Evolutionary conservation across 1,140 invertebrate species (phyloP).

Genomic region (Drosophila novamexicana): DNA sequence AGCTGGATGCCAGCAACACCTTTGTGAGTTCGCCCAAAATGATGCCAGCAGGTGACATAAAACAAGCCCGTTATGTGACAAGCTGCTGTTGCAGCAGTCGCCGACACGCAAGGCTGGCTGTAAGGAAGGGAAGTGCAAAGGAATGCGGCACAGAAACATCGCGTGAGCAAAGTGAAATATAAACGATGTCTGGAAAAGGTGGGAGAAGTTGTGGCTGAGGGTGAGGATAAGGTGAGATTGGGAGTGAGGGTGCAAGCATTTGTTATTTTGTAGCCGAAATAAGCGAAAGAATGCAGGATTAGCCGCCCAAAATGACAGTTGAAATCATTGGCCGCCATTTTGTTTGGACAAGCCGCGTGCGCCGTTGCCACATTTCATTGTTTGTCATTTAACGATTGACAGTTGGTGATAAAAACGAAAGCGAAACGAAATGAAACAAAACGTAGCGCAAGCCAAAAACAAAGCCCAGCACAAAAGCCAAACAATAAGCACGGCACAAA

Average conservation of each 20-base stretch:
- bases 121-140: constrained; percentile 23
- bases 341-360: constrained; percentile 30
- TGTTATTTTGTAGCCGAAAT: constrained; percentile 73
- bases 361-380: constrained; percentile 69
- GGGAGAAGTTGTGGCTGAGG: background rate
- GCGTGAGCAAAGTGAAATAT: constrained; percentile 58
- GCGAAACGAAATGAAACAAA: constrained; percentile 32
- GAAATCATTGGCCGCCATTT: constrained; percentile 72
- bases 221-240: background rate
- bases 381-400: constrained; percentile 82
- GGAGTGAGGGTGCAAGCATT: constrained; percentile 50
- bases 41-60: constrained; percentile 69
- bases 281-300: constrained; percentile 69
- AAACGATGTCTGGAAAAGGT: background rate
- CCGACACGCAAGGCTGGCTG: constrained; percentile 64
- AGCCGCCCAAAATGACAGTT: constrained; percentile 60
- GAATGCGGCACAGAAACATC: constrained; percentile 51
- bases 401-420: constrained; percentile 60
- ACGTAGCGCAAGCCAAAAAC: constrained; percentile 40
- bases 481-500: constrained; percentile 39
- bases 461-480: constrained; percentile 11
- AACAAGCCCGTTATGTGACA: constrained; percentile 78
- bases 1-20: constrained; percentile 5
- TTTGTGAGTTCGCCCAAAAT: constrained; percentile 2
- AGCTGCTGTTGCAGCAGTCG: constrained; percentile 65